Percentiles rank a stretch among this genome's conserved stretches.
phyloP scores from a whole-genome alignment of 2,888 invertebrate species.

The Polyploca ridens region DNA sequence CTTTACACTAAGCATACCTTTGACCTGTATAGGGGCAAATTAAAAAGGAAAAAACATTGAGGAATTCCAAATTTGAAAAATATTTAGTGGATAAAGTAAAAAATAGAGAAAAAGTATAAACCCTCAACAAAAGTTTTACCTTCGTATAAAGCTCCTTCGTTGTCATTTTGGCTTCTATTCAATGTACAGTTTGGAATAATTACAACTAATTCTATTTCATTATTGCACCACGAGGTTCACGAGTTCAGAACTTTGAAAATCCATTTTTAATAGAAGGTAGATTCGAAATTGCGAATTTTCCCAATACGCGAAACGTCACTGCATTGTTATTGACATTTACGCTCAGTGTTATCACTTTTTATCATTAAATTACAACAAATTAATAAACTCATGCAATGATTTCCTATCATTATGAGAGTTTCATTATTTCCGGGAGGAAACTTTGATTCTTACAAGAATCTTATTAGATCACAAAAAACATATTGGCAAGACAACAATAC shows the following conservation, averaged over 20 bases:
- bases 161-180: conserved; percentile 68
- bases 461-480: conserved; percentile 53
- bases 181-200: conserved; percentile 32
- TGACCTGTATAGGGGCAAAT: conserved; percentile 13
- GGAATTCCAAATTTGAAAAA: conserved; percentile 39
- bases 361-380: conserved; percentile 36
- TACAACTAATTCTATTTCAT: conserved; percentile 52
- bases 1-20: conserved; percentile 22
- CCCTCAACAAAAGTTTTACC: conserved; percentile 56
- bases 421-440: conserved; percentile 53
- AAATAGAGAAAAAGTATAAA: conserved; percentile 14
- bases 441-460: conserved; percentile 57
- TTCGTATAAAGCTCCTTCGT: conserved; percentile 82
- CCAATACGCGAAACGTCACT: conserved; percentile 74
- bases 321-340: conserved; percentile 66
- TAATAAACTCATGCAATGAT: conserved; percentile 21
- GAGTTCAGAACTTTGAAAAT: conserved; percentile 61
- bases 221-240: conserved; percentile 54
- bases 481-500: conserved; percentile 55
- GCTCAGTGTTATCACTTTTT: conserved; percentile 64
- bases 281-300: conserved; percentile 65
- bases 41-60: conserved; percentile 17
- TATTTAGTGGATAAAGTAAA: conserved; percentile 13
- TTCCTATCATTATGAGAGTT: conserved; percentile 28
- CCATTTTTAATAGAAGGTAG: conserved; percentile 75